Base-by-base conservation (phyloP, 1,140 invertebrate genomes). In the Drosophila nasuta region DNA sequence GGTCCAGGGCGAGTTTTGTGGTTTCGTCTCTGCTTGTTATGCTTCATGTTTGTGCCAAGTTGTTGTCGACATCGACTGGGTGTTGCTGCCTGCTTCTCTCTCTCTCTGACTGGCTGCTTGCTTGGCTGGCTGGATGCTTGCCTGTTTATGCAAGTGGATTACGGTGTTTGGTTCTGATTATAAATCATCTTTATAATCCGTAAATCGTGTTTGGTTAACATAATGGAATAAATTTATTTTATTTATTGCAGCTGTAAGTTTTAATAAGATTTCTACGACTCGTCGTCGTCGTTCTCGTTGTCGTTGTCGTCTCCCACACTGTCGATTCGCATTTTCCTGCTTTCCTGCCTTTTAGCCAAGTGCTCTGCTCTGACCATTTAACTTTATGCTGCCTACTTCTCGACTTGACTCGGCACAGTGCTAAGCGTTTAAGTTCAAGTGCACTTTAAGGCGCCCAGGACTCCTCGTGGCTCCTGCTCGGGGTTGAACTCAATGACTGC, bases 161-260 rank as follows among this genome's bases (percentile, higher is more conserved):
- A 89, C 81, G 85, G 85, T 89, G 86, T 89, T 89, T 89, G 85
- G 81, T 79, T 89, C 85, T 89, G 85, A 89, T 89, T 89, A 89
- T 89, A 89, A 89, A 89, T 89, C 85, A 89, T 89, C 85, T 89
- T 89, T 89, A 89, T 89, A 89, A 89, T 89, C 85, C 81, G 85
- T 90, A 89, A 89, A 89, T 89, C 85, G 85, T 89, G 85, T 89
- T 89, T 89, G 85, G 85, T 89, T 89, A 89, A 89, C 85, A 89
- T 89, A 89, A 89, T 89, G 85, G 85, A 89, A 89, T 89, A 89
- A 81, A 89, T 89, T 89, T 89, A 89, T 89, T 90, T 89, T 89
- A 89, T 89, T 89, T 89, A 89, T 89, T 89, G 81, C 85, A 85
- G 85, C 85, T 83, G 86, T 89, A 79, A 89, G 85, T 89, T 89